These are phyloP conservation scores for Huso huso DNA, from an alignment of 2,797 vertebrate genomes.

Conservation along the genomic window DNA sequence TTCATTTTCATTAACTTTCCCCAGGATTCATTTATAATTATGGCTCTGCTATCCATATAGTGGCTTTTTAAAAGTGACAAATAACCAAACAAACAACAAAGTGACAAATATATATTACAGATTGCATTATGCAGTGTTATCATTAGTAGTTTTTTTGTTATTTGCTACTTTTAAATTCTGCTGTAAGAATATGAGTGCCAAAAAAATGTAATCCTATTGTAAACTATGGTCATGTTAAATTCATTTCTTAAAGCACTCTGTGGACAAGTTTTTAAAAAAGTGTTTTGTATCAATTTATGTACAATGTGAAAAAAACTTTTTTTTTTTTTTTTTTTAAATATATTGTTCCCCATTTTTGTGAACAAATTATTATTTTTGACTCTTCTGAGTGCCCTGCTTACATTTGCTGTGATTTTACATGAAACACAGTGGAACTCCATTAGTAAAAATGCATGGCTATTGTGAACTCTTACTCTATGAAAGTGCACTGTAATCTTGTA, in stretches of 20 bases:
- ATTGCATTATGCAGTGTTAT: too few relatives aligned
- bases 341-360: constrained; percentile 70
- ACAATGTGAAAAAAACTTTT: constrained; percentile 85
- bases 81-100: too few relatives aligned
- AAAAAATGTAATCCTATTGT: too few relatives aligned
- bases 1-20: constrained; percentile 65
- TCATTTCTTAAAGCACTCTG: constrained; percentile 87
- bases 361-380: constrained; percentile 61
- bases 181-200: too few relatives aligned
- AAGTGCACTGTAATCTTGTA: background rate
- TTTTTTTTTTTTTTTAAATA: constrained; percentile 60
- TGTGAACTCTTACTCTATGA: constrained; percentile 6
- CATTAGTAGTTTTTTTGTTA: too few relatives aligned
- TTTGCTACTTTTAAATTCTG: too few relatives aligned
- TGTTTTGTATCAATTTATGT: constrained; percentile 83
- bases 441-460: constrained; percentile 29
- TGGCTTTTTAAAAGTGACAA: too few relatives aligned
- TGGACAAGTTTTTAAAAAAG: constrained; percentile 73
- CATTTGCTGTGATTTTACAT: constrained; percentile 58
- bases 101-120: too few relatives aligned
- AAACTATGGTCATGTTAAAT: constrained; percentile 68
- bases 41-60: too few relatives aligned
- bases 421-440: constrained; percentile 46
- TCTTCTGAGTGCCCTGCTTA: constrained; percentile 55
- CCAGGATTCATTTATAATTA: too few relatives aligned